Evolutionary conservation across 1,140 invertebrate species (phyloP).

Genomic region (Apocrypta bakeri): DNA sequence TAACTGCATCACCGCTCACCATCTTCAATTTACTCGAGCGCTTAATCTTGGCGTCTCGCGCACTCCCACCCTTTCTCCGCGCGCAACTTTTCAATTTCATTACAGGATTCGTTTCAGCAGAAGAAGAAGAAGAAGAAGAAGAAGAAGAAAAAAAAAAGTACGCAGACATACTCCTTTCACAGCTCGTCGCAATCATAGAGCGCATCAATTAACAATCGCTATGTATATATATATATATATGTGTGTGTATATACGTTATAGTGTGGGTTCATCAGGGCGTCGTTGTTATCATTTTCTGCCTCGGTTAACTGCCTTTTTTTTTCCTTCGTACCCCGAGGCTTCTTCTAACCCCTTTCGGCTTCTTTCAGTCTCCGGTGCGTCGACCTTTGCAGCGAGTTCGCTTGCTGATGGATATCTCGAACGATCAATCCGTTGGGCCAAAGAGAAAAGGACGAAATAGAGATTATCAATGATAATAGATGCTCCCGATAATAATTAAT

Average conservation of each 20-base stretch:
- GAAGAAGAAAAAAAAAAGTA: conserved; percentile 3
- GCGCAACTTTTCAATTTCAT: conserved; percentile 34
- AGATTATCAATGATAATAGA: conserved; percentile 40
- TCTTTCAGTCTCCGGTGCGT: conserved; percentile 11
- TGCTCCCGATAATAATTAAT: conserved; percentile 46
- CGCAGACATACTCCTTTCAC: background rate
- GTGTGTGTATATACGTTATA: too few relatives aligned
- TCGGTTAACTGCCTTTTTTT: conserved; percentile 38
- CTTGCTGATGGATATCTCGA: conserved; percentile 42
- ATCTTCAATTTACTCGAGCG: conserved; percentile 16
- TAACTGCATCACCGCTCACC: background rate
- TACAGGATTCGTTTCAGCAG: background rate
- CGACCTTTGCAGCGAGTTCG: conserved; percentile 34
- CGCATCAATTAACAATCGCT: conserved; percentile 32
- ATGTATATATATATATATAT: too few relatives aligned
- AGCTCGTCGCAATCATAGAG: conserved; percentile 19
- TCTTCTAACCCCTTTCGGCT: conserved; percentile 17
- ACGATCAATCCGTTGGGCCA: background rate
- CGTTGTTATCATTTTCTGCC: conserved; percentile 51
- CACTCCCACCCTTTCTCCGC: background rate
- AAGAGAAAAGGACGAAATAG: too few relatives aligned
- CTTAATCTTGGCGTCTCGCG: conserved; percentile 19
- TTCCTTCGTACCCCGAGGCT: conserved; percentile 14
- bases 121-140: too few relatives aligned
- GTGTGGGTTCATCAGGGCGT: conserved; percentile 30